These are phyloP conservation scores for Vidua chalybeata DNA, from an alignment of 2,113 vertebrate species.

Conservation along the genomic window DNA sequence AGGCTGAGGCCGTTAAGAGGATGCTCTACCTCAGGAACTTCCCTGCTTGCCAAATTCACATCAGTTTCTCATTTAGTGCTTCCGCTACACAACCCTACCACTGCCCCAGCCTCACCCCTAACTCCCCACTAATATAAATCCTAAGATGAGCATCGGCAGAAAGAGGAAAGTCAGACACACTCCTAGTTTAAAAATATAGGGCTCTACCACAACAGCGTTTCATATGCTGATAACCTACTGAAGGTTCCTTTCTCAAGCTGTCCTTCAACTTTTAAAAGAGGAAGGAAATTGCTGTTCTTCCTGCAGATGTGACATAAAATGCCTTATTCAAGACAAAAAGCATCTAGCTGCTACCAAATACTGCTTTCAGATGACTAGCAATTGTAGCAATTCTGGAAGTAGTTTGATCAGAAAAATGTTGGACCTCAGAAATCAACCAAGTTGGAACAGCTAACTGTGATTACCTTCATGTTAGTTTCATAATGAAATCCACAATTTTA, in stretches of 20 bases:
- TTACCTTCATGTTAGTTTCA: not conserved
- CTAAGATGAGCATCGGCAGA: not conserved
- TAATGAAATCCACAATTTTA: not conserved
- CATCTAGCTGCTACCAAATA: not conserved
- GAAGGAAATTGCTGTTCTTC: not conserved
- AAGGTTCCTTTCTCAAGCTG: not conserved
- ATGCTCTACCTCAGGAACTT: not conserved
- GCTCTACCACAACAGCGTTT: fast-evolving
- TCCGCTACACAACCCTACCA: not conserved
- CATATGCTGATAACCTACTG: not conserved
- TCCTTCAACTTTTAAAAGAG: not conserved
- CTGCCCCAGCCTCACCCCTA: not conserved
- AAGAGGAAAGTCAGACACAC: not conserved
- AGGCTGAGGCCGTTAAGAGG: not conserved
- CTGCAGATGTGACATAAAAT: fast-evolving
- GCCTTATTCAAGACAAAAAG: not conserved
- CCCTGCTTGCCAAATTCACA: conserved; percentile 28
- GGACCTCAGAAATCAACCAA: not conserved
- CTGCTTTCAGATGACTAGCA: not conserved
- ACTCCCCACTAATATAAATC: not conserved
- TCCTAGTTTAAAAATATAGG: not conserved
- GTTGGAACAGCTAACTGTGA: not conserved
- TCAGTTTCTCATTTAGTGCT: not conserved
- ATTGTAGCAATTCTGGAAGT: not conserved
- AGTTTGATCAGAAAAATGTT: not conserved